Evolutionary conservation across 2,888 invertebrate genomes (phyloP).

Genomic region (Tenodera sinensis): DNA sequence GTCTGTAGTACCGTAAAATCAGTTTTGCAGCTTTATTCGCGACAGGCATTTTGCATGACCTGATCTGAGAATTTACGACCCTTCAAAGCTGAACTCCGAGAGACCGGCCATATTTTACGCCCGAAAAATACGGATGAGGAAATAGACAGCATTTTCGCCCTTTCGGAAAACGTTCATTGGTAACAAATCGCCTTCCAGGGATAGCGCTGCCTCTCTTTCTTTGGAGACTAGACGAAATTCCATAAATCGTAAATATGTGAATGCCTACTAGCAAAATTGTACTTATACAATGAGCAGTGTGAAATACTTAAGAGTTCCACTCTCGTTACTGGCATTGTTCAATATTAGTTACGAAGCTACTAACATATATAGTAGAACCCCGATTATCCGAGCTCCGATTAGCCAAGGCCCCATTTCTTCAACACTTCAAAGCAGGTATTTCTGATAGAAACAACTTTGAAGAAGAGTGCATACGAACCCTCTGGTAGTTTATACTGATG

Average conservation of each 20-base stretch:
- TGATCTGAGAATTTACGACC: background rate
- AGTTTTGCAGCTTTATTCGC: background rate
- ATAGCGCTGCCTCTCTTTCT: background rate
- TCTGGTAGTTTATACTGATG: no score
- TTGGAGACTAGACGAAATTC: background rate
- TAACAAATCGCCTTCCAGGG: background rate
- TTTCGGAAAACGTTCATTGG: background rate
- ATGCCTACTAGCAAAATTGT: background rate
- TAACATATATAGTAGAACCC: no score
- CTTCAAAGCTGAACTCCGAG: background rate
- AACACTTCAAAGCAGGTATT: no score
- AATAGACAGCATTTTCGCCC: background rate
- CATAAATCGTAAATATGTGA: background rate
- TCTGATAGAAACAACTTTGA: no score
- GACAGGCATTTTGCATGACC: background rate
- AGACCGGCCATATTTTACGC: background rate
- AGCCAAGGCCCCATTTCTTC: no score
- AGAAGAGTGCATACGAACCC: no score
- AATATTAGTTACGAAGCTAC: no score
- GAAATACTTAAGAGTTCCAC: no score
- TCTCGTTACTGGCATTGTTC: no score
- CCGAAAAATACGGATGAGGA: background rate
- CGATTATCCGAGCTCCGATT: no score
- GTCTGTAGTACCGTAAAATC: background rate
- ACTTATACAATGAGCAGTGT: background rate